Base-by-base conservation (phyloP, 2,888 invertebrate species). In the Patella pellucida region DNA sequence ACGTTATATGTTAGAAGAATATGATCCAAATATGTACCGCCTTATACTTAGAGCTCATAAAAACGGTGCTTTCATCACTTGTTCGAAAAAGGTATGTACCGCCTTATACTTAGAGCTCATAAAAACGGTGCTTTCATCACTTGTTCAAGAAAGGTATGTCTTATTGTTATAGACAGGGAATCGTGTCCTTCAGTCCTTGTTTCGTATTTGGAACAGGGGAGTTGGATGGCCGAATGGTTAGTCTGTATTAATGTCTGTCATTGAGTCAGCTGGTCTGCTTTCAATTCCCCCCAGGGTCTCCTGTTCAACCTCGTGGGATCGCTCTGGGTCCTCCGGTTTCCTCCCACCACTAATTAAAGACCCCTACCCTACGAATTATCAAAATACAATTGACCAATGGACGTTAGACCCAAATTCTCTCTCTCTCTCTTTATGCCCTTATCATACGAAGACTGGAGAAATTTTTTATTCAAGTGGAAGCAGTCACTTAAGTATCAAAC, bases 121-220 rank as follows among this genome's bases (percentile, higher is more conserved):
- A 84, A 83, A 67, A 79, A 85, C 23, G 91, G 91, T 0, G 91
- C 91, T 23, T 91, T 92, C 84, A 90, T 92, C 75, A 91, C 92
- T 0, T 91, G 92, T 78, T 91, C 91, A 15, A 87, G 90, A 83
- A 91, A 91, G 88, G 91, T 91, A 82, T 5, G 62, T 62, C 11
- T 2, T 11, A 9, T 62, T 19, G 0, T 23, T 23, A 62, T 9
- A 0, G 12, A 73, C 56, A 0, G 19, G 52, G 7, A 31, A 41
- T 0, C 0, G 7, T 41, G 7, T 9, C 41, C 9, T 9, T 41
- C 41, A 41, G 9, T 41, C 41, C 41, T 41, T 7, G 0, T 9
- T 41, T 41, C 41, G 41, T 41, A 41, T 41, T 41, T 9, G 19
- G 41, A 51, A 16, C 56, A 56, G 11, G n/a, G 31, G 15, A 7